Base-by-base conservation (phyloP, 1,140 invertebrate genomes). In the Drosophila saltans region DNA sequence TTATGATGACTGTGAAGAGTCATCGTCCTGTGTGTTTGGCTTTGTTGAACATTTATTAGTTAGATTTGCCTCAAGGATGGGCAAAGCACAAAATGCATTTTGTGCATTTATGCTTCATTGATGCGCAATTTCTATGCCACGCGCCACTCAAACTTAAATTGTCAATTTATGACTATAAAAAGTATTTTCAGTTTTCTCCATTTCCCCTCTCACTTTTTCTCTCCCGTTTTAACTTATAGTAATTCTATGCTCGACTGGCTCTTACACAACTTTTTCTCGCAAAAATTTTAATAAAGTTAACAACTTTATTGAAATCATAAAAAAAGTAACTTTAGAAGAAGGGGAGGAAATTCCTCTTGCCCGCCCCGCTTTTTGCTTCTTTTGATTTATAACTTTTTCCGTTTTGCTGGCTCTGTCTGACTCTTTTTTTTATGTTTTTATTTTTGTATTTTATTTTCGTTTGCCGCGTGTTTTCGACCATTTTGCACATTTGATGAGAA, bases 261-360 rank as follows among this genome's bases (percentile, higher is more conserved):
- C 71, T 88, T 77, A 75, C 72, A 71, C 77, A 89, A 88, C 83
- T 88, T 88, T 88, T 80, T 86, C 77, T 72, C 40, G 83, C 76
- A 80, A 78, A 86, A 80, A 89, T 88, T 88, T 89, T 88, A 88
- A 88, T 88, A 88, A 88, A 88, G 83, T 88, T 88, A 88, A 88
- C 80, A 88, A 88, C 77, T 88, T 88, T 89, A 88, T 88, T 86
- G 83, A 83, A 86, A 86, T 88, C 77, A 80, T 89, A 82, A 86
- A 88, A 83, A 73, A 89, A 48, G 36, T 5, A 11, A 39, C 1
- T 8, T 3, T 4, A 40, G 39, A 26, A 26, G 9, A 52, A 52
- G 45, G 1, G 10, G 3, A 52, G 24, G 45, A 26, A 26, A 36
- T 40, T n/a, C 66, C 39, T 24, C 56, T 28, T 11, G 36, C 21